phyloP scores from a whole-genome alignment of 2,797 vertebrate species.

The Staurois parvus region DNA sequence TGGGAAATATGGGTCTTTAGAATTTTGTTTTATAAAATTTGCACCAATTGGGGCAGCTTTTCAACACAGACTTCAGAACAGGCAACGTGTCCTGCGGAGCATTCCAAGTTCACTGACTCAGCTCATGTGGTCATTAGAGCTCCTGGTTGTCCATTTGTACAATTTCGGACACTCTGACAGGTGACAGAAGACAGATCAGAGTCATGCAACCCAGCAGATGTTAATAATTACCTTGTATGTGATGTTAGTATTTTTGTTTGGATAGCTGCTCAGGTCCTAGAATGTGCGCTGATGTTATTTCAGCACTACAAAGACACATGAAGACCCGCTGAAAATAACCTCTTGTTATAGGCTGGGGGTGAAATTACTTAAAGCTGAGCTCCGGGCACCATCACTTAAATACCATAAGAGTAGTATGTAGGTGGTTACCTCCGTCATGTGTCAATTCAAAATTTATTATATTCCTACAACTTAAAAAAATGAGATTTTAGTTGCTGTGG shows the following conservation, averaged over 20 bases:
- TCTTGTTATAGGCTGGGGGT: neutral
- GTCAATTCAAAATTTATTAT: no score
- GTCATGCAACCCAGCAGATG: constrained; percentile 86
- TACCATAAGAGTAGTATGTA: no score
- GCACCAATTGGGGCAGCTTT: no score
- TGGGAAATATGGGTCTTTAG: no score
- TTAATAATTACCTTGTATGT: constrained; percentile 85
- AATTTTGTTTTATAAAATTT: no score
- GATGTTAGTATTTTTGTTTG: constrained; percentile 54
- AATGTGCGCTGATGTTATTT: neutral
- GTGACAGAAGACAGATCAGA: constrained; percentile 83
- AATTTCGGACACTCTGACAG: constrained; percentile 68
- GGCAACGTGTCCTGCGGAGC: neutral
- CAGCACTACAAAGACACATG: neutral
- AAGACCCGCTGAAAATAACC: neutral
- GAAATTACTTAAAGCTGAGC: neutral
- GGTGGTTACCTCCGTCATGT: no score
- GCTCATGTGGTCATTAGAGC: constrained; percentile 85
- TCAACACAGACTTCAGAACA: no score
- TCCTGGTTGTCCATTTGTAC: constrained; percentile 78
- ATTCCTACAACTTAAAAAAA: no score
- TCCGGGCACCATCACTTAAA: no score
- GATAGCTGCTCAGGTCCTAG: constrained; percentile 46
- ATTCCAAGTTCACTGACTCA: constrained; percentile 53
- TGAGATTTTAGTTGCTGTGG: no score